Conservation (phyloP, 1,140 invertebrate species). For the Sinella curviseta region DNA sequence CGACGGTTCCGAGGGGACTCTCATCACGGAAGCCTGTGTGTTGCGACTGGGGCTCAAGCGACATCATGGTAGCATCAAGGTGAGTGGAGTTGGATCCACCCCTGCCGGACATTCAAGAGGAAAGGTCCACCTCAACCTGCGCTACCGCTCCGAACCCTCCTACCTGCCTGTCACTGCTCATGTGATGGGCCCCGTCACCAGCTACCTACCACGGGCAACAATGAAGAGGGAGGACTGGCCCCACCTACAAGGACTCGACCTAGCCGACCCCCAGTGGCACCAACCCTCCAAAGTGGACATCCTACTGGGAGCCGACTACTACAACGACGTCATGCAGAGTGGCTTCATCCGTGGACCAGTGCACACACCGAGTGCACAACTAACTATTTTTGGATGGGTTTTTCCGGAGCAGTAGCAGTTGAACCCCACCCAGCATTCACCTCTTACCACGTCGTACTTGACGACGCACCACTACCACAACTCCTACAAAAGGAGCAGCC, state of each 20-base stretch:
- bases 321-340: background rate
- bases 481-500: too few species aligned
- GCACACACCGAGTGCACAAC: background rate
- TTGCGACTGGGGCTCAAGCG: background rate
- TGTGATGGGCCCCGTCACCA: background rate
- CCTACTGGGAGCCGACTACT: background rate
- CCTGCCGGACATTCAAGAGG: background rate
- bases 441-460: background rate
- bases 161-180: background rate
- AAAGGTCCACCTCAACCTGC: background rate
- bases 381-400: background rate
- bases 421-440: background rate
- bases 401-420: background rate
- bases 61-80: background rate
- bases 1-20: background rate
- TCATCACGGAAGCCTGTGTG: constrained; percentile 1
- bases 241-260: background rate
- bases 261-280: constrained; percentile 1
- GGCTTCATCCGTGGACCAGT: background rate
- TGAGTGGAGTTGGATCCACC: background rate
- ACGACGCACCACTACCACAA: too few species aligned
- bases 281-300: background rate
- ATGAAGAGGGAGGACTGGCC: background rate
- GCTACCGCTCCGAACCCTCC: background rate
- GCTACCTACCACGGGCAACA: background rate